Evolutionary conservation across 2,113 vertebrate genomes (phyloP), one percentile per base, ranked within the genome.

Genomic region (Phalacrocorax carbo): DNA sequence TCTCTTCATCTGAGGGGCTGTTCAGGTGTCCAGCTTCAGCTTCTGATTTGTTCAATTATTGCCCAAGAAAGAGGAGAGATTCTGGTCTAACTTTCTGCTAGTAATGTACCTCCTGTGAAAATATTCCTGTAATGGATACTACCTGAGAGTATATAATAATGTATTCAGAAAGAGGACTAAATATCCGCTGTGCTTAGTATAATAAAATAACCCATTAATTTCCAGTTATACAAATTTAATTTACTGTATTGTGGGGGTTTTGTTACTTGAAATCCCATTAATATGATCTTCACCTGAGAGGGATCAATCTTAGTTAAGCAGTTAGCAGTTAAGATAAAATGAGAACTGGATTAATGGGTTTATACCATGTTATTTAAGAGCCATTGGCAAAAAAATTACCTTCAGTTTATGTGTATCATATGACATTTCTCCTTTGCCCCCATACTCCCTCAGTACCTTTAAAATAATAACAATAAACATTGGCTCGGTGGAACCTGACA

Each of bases 171-270:
- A 65, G 54, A 55, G 54, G 58, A 60, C 68, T 86, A 93, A 93
- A 93, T 93, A 73, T 66, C 76, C 68, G 62, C 54, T 92, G 23
- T 66, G 36, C 68, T 86, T 78, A 64, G 22, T 38, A 36, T 51
- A 83, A 94, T 93, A 86, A 85, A 93, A 88, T 82, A 93, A 76
- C 58, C 90, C 71, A 93, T 78, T 94, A 94, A 82, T 82, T 71
- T 82, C 86, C 52, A 71, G 52, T 83, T 86, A n/a, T 54, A 68
- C 57, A 62, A 71, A 92, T 83, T 57, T 68, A 80, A 91, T 91
- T 93, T 93, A 83, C 48, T 30, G 13, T 82, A 83, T 72, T 85
- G 65, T 69, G 10, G 17, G 54, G 10, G 1, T 62, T 61, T 72
- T 40, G 44, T 81, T 70, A 55, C 76, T 83, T 83, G 68, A 93